Conservation (phyloP, 2,113 vertebrate species). For the Ochotona princeps region DNA sequence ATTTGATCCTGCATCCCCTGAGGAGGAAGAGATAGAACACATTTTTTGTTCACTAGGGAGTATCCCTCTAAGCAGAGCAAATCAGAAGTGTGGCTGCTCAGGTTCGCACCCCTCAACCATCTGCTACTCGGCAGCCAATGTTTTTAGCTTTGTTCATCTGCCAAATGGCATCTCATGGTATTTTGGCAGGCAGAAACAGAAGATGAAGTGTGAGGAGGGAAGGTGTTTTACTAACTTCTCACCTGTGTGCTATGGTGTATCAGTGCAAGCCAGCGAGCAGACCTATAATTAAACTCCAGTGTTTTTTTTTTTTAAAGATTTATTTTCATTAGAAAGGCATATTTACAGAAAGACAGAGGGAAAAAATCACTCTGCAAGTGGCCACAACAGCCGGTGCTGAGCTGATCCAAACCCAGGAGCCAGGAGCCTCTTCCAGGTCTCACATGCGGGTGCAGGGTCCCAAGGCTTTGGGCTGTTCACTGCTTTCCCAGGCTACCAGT, state of each 20-base stretch:
- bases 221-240: not conserved
- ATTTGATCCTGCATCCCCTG: not conserved
- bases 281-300: not conserved
- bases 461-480: too few relatives aligned
- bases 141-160: constrained; percentile 8
- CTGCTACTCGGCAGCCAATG: not conserved
- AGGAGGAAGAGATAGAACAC: constrained; percentile 15
- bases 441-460: too few relatives aligned
- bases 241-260: not conserved
- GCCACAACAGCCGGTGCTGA: too few relatives aligned
- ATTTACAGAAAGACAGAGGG: too few relatives aligned
- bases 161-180: not conserved
- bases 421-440: too few relatives aligned
- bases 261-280: constrained; percentile 20
- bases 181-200: not conserved
- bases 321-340: too few relatives aligned
- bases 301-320: not conserved
- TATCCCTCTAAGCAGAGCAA: not conserved
- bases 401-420: too few relatives aligned
- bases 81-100: not conserved
- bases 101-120: not conserved
- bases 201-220: not conserved
- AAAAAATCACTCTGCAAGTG: too few relatives aligned
- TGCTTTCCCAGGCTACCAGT: too few relatives aligned
- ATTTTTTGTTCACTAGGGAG: not conserved